Evolutionary conservation across 2,888 invertebrate species (phyloP), one percentile per base, ranked within the genome.

Genomic region (Ditula angustiorana): DNA sequence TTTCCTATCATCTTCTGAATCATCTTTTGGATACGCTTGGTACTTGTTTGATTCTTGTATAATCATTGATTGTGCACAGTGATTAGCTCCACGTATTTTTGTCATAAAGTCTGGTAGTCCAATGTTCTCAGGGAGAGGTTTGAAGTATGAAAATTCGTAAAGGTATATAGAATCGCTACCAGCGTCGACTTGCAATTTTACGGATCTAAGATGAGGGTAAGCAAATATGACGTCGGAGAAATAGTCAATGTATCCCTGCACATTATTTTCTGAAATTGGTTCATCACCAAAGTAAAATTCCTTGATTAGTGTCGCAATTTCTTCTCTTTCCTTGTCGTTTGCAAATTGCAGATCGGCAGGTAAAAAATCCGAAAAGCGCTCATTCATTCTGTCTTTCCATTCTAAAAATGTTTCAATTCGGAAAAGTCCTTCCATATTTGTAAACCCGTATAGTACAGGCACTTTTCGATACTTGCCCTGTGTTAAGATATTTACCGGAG

Each of bases 191-290:
- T 77, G 77, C 21, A 81, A 30, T 46, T 74, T 79, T 2, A 77
- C 65, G 10, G 79, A 71, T 62, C 77, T 76, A 2, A 80, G 61
- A 47, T 74, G 78, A 5, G 81, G 70, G 61, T 78, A 81, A 2
- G 65, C 70, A 66, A 85, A 80, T 0, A 77, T 1, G 5, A 75
- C 24, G 92, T 95, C 91, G 4, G 81, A 69, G 49, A 78, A 75
- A 46, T 74, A 85, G 44, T 86, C 72, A 1, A 86, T 59, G 44
- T 75, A 87, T 1, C 59, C 57, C 11, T 81, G 67, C 56, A 85
- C 66, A 26, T 71, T 78, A 0, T 65, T 66, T 47, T 71, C 69
- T 0, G 55, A 69, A 0, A 87, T 66, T 0, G 72, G 60, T 21
- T 80, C 68, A 21, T 77, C 67, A 8, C 81, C 83, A 67, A 86